phyloP scores from a whole-genome alignment of 2,113 vertebrate species.

The Chauna torquata region DNA sequence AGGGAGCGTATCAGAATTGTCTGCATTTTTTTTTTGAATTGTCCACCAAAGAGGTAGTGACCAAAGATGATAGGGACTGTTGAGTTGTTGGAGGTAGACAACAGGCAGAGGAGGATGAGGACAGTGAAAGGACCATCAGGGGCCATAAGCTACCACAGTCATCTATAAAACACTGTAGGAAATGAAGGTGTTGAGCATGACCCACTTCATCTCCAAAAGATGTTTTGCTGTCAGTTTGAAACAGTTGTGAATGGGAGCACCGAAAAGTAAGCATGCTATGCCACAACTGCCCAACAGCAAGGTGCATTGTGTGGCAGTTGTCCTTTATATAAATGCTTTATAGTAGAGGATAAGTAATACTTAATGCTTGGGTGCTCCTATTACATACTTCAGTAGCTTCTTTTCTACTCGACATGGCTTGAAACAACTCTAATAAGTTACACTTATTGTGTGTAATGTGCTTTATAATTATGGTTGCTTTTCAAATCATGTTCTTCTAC shows the following conservation, averaged over 20 bases:
- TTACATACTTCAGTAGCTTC: neutral
- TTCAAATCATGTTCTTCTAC: neutral
- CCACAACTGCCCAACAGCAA: neutral
- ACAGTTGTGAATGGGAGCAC: neutral
- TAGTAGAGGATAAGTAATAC: neutral
- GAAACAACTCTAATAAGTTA: slow-evolving; percentile 16
- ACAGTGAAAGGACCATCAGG: neutral
- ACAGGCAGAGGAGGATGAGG: neutral
- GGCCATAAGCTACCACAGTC: neutral
- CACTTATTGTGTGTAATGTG: neutral
- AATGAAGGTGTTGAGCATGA: neutral
- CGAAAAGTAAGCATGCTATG: neutral
- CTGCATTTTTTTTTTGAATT: neutral
- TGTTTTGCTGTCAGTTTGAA: neutral
- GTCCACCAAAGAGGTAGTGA: neutral
- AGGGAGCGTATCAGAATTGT: neutral
- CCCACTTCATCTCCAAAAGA: neutral
- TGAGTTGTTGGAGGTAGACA: neutral
- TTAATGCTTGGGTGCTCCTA: neutral
- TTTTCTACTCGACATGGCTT: neutral
- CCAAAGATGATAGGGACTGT: neutral
- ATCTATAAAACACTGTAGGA: neutral
- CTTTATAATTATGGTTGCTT: neutral
- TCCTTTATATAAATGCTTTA: neutral
- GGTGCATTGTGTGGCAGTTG: neutral